These are phyloP conservation scores for Macquaria australasica DNA, from an alignment of 2,113 vertebrate species.

Conservation along the genomic window DNA sequence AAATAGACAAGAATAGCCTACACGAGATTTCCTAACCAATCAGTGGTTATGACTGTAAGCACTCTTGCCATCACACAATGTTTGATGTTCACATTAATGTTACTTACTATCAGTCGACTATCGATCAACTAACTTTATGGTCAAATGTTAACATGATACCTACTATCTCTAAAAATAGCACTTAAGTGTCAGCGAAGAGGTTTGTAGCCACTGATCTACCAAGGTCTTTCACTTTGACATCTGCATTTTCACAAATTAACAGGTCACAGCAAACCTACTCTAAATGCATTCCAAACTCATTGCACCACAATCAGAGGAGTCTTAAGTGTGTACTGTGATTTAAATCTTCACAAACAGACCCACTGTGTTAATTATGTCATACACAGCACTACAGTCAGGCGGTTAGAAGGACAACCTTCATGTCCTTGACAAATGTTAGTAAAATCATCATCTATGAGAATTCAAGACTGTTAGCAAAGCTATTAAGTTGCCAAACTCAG, in stretches of 20 bases:
- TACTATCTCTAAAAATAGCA: neutral
- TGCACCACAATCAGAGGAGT: too few relatives aligned
- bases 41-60: neutral
- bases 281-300: neutral
- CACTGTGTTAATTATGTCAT: conserved; percentile 31
- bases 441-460: conserved; percentile 40
- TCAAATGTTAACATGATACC: neutral
- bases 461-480: conserved; percentile 45
- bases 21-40: neutral
- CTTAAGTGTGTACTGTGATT: neutral
- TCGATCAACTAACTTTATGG: neutral
- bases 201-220: neutral
- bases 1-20: neutral
- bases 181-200: neutral
- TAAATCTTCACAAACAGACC: neutral
- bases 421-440: conserved; percentile 69
- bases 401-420: conserved; percentile 7
- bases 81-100: neutral
- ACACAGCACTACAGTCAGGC: conserved; percentile 3
- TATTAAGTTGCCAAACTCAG: neutral
- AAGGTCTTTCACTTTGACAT: neutral
- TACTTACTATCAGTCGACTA: neutral
- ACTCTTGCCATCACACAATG: neutral
- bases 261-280: neutral
- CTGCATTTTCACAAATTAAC: neutral